A percentile compares a stretch with the other conserved stretches of the same genome.
These are phyloP conservation scores for Leptoteleia sp. DNA, from an alignment of 1,140 invertebrate species.

Conservation along the genomic window DNA sequence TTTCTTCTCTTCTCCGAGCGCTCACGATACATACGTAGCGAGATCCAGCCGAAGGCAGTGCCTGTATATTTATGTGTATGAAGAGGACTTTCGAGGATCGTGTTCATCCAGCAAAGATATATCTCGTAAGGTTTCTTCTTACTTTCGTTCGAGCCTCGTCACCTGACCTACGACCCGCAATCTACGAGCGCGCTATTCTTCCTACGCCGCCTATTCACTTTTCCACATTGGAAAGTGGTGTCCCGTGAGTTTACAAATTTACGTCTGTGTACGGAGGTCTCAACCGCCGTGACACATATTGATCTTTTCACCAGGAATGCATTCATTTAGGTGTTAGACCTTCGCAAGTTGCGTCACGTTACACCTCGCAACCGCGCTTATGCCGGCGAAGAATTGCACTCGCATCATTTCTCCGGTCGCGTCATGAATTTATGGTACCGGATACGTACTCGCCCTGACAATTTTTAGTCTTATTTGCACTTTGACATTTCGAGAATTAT, in stretches of 20 bases:
- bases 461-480: constrained; percentile 12
- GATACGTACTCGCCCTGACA: constrained; percentile 8
- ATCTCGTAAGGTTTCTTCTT: constrained; percentile 66
- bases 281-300: constrained; percentile 44
- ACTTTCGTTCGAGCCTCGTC: constrained; percentile 68
- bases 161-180: constrained; percentile 68
- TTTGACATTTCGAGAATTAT: constrained; percentile 24
- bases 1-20: constrained; percentile 36
- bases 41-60: constrained; percentile 26
- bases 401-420: constrained; percentile 6
- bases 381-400: constrained; percentile 8
- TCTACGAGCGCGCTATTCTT: constrained; percentile 67
- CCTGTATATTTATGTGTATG: constrained; percentile 62
- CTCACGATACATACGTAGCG: constrained; percentile 33
- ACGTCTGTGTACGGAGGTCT: constrained; percentile 34
- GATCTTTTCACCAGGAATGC: constrained; percentile 44
- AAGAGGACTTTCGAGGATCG: constrained; percentile 66
- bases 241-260: constrained; percentile 64
- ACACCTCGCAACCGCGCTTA: constrained; percentile 9
- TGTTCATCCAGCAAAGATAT: constrained; percentile 63
- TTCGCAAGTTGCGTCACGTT: constrained; percentile 28
- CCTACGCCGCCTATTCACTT: constrained; percentile 67
- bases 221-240: constrained; percentile 67
- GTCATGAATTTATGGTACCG: constrained; percentile 16
- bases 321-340: constrained; percentile 44